These are phyloP conservation scores for Petroica traversi DNA, from an alignment of 2,113 vertebrate genomes.

Conservation along the genomic window DNA sequence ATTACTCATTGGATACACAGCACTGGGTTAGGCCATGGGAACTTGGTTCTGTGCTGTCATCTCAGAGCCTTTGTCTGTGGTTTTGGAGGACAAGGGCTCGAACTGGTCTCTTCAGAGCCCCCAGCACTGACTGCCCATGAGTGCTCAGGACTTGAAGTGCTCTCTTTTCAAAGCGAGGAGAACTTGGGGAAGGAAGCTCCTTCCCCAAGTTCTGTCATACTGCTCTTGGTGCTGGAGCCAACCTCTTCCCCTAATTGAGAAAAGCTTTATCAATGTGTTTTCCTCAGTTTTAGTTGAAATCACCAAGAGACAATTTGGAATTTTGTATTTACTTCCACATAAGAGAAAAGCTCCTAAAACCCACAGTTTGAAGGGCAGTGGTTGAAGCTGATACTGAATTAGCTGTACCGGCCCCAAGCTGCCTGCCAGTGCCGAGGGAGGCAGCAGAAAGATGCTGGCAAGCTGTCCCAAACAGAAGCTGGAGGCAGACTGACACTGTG, in stretches of 20 bases:
- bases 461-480: background rate
- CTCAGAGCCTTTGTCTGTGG: background rate
- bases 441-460: background rate
- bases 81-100: background rate
- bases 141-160: background rate
- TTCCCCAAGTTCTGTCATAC: too few relatives aligned
- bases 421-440: background rate
- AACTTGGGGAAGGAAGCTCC: too few relatives aligned
- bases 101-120: background rate
- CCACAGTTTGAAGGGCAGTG: background rate
- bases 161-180: background rate
- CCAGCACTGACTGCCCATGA: background rate
- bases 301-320: background rate
- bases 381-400: conserved; percentile 2
- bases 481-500: background rate
- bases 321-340: background rate
- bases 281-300: background rate
- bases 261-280: background rate
- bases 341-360: background rate
- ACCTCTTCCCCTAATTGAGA: background rate
- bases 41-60: fast-evolving
- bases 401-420: background rate
- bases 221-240: background rate
- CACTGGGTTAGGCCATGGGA: background rate
- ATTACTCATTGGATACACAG: fast-evolving